Percentiles rank a stretch among this genome's conserved stretches.
These are phyloP conservation scores for Lymantria dispar DNA, from an alignment of 2,888 invertebrate genomes.

Conservation along the genomic window DNA sequence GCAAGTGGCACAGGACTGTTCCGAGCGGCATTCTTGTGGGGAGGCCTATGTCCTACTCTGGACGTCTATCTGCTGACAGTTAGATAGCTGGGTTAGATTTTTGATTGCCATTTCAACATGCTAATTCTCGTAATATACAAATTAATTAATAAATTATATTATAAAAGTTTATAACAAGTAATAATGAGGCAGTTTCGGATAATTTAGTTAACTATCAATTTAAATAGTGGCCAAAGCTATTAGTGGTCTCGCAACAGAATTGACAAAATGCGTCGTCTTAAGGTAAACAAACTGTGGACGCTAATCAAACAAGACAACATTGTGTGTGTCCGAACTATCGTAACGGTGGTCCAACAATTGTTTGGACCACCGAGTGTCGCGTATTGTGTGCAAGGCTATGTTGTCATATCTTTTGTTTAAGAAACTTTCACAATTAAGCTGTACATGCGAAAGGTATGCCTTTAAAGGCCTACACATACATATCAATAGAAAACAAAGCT, in stretches of 20 bases:
- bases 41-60: no score
- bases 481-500: constrained; percentile 20
- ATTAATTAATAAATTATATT: no score
- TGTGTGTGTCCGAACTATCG: constrained; percentile 53
- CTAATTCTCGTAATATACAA: no score
- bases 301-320: constrained; percentile 61
- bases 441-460: constrained; percentile 45
- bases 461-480: constrained; percentile 12
- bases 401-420: constrained; percentile 59
- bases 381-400: constrained; percentile 40
- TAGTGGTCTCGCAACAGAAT: background rate
- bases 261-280: constrained; percentile 41
- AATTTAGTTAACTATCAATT: background rate
- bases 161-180: no score
- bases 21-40: no score
- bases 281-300: constrained; percentile 54
- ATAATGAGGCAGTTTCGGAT: background rate
- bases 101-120: no score
- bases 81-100: no score
- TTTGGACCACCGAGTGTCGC: constrained; percentile 57
- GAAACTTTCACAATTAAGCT: constrained; percentile 74
- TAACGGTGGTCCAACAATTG: constrained; percentile 60
- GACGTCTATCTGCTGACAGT: no score
- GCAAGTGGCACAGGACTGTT: no score
- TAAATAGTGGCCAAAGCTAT: constrained; percentile 2